These are phyloP conservation scores for Drosophila acutilabella DNA, from an alignment of 2,888 invertebrate genomes.

Conservation along the genomic window DNA sequence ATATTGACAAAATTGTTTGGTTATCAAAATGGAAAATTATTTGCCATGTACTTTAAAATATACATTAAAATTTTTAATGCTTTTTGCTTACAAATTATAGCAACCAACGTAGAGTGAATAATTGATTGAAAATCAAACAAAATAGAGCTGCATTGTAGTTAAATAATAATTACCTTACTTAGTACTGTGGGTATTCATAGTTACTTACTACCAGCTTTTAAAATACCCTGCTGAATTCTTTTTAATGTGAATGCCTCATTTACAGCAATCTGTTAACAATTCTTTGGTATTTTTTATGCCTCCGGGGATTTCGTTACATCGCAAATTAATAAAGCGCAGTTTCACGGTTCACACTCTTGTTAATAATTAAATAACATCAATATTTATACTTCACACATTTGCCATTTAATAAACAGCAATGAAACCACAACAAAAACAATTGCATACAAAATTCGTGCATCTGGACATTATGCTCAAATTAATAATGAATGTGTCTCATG, in stretches of 20 bases:
- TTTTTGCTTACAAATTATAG: neutral
- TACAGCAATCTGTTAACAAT: constrained; percentile 37
- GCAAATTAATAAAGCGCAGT: constrained; percentile 46
- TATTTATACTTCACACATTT: constrained; percentile 64
- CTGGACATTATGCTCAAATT: neutral
- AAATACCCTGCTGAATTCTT: constrained; percentile 8
- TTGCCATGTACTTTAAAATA: neutral
- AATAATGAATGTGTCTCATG: constrained; percentile 24
- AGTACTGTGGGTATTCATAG: constrained; percentile 6
- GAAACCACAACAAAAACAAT: constrained; percentile 15
- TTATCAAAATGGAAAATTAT: neutral
- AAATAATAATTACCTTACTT: constrained; percentile 6
- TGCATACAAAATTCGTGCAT: neutral
- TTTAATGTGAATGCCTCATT: constrained; percentile 19
- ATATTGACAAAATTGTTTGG: constrained; percentile 12
- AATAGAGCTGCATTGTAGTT: neutral
- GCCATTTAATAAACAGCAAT: constrained; percentile 51
- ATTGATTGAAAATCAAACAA: neutral
- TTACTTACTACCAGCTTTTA: constrained; percentile 12
- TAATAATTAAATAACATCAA: constrained; percentile 62
- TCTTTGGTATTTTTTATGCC: constrained; percentile 26
- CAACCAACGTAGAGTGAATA: neutral
- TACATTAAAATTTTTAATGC: neutral
- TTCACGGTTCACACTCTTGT: constrained; percentile 42
- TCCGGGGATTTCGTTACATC: constrained; percentile 27